These are phyloP conservation scores for Punctoribates punctum DNA, from an alignment of 2,888 invertebrate species.

Conservation along the genomic window DNA sequence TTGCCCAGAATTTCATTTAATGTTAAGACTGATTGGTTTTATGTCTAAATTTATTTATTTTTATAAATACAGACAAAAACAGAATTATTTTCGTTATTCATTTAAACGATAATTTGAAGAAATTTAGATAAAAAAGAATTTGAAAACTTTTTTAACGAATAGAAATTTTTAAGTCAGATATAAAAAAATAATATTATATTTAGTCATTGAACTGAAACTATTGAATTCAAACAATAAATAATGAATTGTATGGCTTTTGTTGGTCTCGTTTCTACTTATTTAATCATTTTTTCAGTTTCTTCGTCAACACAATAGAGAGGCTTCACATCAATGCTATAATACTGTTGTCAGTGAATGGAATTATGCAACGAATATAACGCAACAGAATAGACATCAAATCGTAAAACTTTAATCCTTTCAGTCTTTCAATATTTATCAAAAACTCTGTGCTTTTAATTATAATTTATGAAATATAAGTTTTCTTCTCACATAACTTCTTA, in stretches of 20 bases:
- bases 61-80: not conserved
- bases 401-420: not conserved
- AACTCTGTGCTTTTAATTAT: not conserved
- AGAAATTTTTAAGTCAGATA: not conserved
- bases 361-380: slow-evolving; percentile 13
- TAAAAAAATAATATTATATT: not conserved
- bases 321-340: slow-evolving; percentile 2
- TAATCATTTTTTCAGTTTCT: slow-evolving; percentile 14
- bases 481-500: not conserved
- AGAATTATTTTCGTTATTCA: not conserved
- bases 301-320: not conserved
- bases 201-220: slow-evolving; percentile 8
- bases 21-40: not conserved
- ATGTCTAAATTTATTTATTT: not conserved
- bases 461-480: too few species aligned
- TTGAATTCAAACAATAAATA: slow-evolving; percentile 7
- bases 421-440: not conserved
- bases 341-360: not conserved
- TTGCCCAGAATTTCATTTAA: not conserved
- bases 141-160: not conserved
- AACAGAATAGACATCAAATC: not conserved
- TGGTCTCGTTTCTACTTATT: not conserved
- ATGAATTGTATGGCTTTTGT: slow-evolving; percentile 14
- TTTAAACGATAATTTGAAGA: not conserved
- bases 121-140: not conserved